Percentiles rank a stretch among this genome's conserved stretches.
phyloP scores from a whole-genome alignment of 2,113 vertebrate genomes.

The Pseudolaguvia tuberculata region DNA sequence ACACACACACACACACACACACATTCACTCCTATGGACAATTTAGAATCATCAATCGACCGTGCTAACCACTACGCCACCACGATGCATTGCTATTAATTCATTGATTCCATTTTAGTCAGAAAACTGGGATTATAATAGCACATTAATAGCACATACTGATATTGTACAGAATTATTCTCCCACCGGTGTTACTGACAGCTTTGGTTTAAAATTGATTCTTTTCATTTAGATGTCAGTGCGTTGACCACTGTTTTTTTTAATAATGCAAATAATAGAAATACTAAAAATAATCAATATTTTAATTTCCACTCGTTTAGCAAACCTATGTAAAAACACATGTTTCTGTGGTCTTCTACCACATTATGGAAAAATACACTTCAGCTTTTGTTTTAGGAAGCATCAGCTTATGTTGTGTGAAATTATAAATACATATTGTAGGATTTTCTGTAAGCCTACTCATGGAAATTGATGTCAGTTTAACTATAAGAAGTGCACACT shows the following conservation, averaged over 20 bases:
- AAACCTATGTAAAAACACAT: background rate
- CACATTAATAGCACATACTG: background rate
- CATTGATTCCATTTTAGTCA: background rate
- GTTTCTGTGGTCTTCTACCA: conserved; percentile 1
- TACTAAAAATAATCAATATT: background rate
- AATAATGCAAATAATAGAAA: too few relatives aligned
- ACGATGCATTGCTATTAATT: too few relatives aligned
- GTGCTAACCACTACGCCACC: too few relatives aligned
- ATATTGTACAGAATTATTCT: background rate
- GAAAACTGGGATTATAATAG: background rate
- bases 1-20: too few relatives aligned
- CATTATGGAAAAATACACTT: conserved; percentile 3
- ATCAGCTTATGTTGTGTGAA: conserved; percentile 7
- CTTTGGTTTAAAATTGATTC: background rate
- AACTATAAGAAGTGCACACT: too few relatives aligned
- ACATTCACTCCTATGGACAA: too few relatives aligned
- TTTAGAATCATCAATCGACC: too few relatives aligned
- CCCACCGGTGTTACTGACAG: background rate
- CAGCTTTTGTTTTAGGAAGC: conserved; percentile 3
- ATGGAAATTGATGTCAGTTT: background rate
- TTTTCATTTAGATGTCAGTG: background rate
- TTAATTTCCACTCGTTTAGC: background rate
- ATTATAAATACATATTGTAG: background rate
- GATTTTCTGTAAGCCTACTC: background rate
- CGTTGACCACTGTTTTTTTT: background rate